Conservation (phyloP, 2,888 invertebrate genomes). For the Himalopsyche kuldschensis region DNA sequence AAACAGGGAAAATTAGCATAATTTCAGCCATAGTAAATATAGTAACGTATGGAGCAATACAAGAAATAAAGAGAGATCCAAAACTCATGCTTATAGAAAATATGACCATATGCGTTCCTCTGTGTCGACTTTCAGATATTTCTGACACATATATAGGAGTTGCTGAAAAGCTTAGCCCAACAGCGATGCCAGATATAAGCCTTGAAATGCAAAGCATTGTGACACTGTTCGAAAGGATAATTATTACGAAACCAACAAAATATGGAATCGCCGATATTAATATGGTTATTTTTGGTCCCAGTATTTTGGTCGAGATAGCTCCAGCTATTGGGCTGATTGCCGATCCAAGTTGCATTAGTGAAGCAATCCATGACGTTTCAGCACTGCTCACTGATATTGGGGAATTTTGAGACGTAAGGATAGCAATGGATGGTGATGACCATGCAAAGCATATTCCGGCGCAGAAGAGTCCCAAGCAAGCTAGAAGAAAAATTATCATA, state of each 20-base stretch:
- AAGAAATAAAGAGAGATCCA: constrained; percentile 24
- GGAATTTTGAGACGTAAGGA: constrained; percentile 44
- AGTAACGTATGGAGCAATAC: constrained; percentile 32
- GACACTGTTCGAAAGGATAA: constrained; percentile 22
- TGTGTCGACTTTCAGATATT: constrained; percentile 33
- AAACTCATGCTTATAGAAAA: constrained; percentile 12
- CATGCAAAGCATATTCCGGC: constrained; percentile 48
- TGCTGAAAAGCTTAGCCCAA: constrained; percentile 18
- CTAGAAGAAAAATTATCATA: constrained; percentile 18
- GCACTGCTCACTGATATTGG: constrained; percentile 44
- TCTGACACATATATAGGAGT: constrained; percentile 38
- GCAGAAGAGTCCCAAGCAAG: constrained; percentile 21
- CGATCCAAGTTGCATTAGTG: constrained; percentile 22
- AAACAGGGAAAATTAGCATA: constrained; percentile 26
- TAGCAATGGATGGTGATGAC: constrained; percentile 48
- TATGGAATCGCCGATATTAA: constrained; percentile 23
- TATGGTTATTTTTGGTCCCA: constrained; percentile 26
- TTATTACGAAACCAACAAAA: constrained; percentile 6
- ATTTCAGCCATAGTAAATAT: constrained; percentile 28
- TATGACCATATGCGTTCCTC: constrained; percentile 29
- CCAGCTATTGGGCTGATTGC: constrained; percentile 15
- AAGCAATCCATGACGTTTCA: constrained; percentile 47
- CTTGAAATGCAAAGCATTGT: constrained; percentile 45
- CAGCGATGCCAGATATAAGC: constrained; percentile 38
- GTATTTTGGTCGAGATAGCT: constrained; percentile 7